A percentile compares a stretch with the other conserved stretches of the same genome.
phyloP scores from a whole-genome alignment of 2,888 invertebrate genomes.

The Sinelater perroti region DNA sequence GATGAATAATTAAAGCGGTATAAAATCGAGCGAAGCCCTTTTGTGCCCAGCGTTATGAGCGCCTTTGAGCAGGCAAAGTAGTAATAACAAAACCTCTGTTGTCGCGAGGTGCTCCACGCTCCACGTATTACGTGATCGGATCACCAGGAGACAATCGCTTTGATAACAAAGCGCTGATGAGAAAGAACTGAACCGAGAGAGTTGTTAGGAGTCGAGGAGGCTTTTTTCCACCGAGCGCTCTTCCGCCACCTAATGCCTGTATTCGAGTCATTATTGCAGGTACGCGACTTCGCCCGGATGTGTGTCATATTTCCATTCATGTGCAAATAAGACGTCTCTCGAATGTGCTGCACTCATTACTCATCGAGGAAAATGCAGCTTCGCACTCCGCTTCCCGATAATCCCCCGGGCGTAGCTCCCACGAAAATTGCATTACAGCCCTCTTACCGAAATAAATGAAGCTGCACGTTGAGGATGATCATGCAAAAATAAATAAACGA shows the following conservation, averaged over 20 bases:
- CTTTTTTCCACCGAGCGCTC: conserved; percentile 1
- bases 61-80: conserved; percentile 1
- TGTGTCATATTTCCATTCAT: conserved; percentile 17
- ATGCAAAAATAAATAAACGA: too few species aligned
- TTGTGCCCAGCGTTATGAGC: too few species aligned
- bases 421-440: neutral
- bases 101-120: conserved; percentile 34
- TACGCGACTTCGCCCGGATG: conserved; percentile 5
- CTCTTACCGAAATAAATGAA: neutral
- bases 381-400: conserved; percentile 7
- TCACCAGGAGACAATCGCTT: conserved; percentile 41
- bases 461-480: neutral
- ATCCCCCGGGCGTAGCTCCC: neutral
- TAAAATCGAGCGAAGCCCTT: too few species aligned
- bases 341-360: conserved; percentile 13
- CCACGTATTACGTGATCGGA: conserved; percentile 41
- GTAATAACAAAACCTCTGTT: conserved; percentile 12
- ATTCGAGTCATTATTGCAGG: conserved; percentile 8
- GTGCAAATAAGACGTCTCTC: conserved; percentile 16
- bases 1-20: too few species aligned
- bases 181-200: conserved; percentile 26
- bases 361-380: conserved; percentile 18
- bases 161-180: conserved; percentile 42
- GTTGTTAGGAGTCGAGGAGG: conserved; percentile 4
- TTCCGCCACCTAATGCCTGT: conserved; percentile 6